A percentile compares a stretch with the other conserved stretches of the same genome.
Evolutionary conservation across 1,140 invertebrate genomes (phyloP).

Genomic region (Drosophila eugracilis): DNA sequence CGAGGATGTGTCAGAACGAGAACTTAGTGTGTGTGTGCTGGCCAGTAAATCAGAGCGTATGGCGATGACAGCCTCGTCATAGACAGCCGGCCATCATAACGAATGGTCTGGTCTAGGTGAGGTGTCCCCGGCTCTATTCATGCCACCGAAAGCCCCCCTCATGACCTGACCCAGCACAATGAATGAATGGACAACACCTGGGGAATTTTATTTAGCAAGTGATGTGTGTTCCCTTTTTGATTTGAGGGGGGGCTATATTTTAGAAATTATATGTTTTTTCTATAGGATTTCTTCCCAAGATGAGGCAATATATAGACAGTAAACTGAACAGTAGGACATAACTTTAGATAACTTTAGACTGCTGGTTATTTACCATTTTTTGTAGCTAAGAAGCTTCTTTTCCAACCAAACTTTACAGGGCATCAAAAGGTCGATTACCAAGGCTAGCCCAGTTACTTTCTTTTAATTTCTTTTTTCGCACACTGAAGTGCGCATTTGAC

Average conservation of each 20-base stretch:
- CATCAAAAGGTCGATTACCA: not conserved
- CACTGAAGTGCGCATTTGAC: constrained; percentile 71
- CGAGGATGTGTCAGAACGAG: constrained; percentile 6
- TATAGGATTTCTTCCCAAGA: too few relatives aligned
- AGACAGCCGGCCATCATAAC: constrained; percentile 75
- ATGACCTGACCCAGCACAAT: constrained; percentile 6
- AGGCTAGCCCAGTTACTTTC: not conserved
- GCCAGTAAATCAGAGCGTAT: constrained; percentile 79
- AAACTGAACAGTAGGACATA: too few relatives aligned
- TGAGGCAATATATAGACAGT: too few relatives aligned
- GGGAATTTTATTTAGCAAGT: not conserved
- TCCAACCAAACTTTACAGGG: too few relatives aligned
- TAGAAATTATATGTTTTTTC: too few relatives aligned
- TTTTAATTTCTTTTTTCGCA: constrained; percentile 2
- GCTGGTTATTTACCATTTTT: too few relatives aligned
- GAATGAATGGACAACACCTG: not conserved
- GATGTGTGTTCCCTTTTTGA: not conserved
- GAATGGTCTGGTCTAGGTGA: constrained; percentile 61
- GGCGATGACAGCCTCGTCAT: constrained; percentile 77
- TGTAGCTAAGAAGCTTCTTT: too few relatives aligned
- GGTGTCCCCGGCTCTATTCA: constrained; percentile 18
- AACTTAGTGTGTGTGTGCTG: constrained; percentile 32
- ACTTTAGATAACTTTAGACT: too few relatives aligned
- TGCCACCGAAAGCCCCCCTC: not conserved
- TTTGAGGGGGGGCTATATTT: too few relatives aligned